A percentile compares a stretch with the other conserved stretches of the same genome.
Evolutionary conservation across 2,888 invertebrate genomes (phyloP).

Genomic region (Idaea straminata): DNA sequence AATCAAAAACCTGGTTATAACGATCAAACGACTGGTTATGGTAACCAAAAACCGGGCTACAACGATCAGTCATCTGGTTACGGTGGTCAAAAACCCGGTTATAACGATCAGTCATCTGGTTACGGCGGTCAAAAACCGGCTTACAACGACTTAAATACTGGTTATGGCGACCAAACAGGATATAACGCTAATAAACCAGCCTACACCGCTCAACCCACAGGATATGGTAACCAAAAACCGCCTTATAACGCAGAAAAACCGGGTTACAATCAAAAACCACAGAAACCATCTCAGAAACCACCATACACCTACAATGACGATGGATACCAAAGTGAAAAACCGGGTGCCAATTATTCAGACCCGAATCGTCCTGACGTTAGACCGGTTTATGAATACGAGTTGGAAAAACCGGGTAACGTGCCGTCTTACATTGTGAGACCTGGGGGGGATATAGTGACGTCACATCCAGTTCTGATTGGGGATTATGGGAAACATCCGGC

Average conservation of each 20-base stretch:
- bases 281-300: neutral
- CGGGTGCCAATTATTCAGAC: constrained; percentile 22
- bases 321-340: constrained; percentile 9
- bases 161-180: constrained; percentile 11
- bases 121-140: constrained; percentile 9
- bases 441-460: constrained; percentile 59
- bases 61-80: constrained; percentile 9
- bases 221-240: constrained; percentile 14
- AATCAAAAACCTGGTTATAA: constrained; percentile 14
- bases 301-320: neutral
- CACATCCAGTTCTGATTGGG: constrained; percentile 58
- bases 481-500: constrained; percentile 47
- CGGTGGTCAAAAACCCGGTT: constrained; percentile 6
- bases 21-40: constrained; percentile 2
- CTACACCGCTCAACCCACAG: constrained; percentile 13
- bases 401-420: constrained; percentile 50
- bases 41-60: constrained; percentile 7
- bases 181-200: constrained; percentile 16
- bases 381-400: constrained; percentile 67
- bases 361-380: constrained; percentile 42
- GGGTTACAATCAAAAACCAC: constrained; percentile 6
- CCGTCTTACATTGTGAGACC: constrained; percentile 59
- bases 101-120: constrained; percentile 13
- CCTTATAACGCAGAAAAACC: constrained; percentile 6
- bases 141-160: constrained; percentile 10